Evolutionary conservation across 2,888 invertebrate species (phyloP), one percentile per base, ranked within the genome.

Genomic region (Candidula unifasciata): DNA sequence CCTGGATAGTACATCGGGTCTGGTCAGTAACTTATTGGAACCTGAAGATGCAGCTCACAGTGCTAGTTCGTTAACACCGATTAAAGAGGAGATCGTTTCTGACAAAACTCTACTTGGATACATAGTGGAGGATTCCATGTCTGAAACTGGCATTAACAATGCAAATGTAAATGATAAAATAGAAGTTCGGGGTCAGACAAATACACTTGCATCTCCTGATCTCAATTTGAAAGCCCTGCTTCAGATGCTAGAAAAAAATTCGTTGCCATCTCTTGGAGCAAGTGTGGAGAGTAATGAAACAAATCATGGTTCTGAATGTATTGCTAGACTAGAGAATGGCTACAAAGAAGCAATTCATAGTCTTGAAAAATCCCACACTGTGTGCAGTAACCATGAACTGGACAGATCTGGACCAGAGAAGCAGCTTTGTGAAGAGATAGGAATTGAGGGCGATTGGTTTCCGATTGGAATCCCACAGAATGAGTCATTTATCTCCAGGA

Each of bases 221-320:
- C 35, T 82, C 8, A 82, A 82, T 77, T 37, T 82, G 8, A 82
- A 82, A 44, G 76, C 82, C 8, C 77, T 82, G 35, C 82, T 82
- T 33, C 82, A 82, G 68, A 82, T 82, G 76, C 27, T 82, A 54
- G 82, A 82, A 33, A 82, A 77, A 57, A 76, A 77, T 54, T 69
- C 77, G 35, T 76, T 76, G 27, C 57, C 60, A 27, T 37, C 66
- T 30, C 52, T 77, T 30, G 82, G 52, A 44, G 82, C 37, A 66
- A n/a, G 44, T 77, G 44, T 54, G 5, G 76, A 77, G 27, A 33
- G 44, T 8, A 60, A 35, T 66, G 77, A 77, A 27, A 33, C 27
- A 3, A 54, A 60, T 35, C 33, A 24, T 18, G 18, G 52, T 16
- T 30, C 54, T 54, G 69, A 52, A 35, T 52, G 57, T 73, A 30